Percentiles rank a stretch among this genome's conserved stretches.
These are phyloP conservation scores for Phenacoccus solenopsis DNA, from an alignment of 1,140 invertebrate species.

Conservation along the genomic window DNA sequence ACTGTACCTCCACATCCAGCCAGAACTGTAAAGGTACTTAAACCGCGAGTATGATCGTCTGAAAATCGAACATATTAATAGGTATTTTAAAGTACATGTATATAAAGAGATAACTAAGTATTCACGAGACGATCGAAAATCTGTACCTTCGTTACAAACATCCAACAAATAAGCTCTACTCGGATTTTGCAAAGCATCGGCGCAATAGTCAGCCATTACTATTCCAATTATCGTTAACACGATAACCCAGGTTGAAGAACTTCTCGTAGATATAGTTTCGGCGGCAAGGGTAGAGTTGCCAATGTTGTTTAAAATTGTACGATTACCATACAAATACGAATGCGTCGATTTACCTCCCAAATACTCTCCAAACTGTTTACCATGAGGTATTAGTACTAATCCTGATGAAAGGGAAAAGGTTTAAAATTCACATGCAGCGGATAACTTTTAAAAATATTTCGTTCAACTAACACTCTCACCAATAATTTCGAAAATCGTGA, in stretches of 20 bases:
- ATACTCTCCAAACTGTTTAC: slow-evolving; percentile 63
- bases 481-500: slow-evolving; percentile 77
- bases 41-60: slow-evolving; percentile 82
- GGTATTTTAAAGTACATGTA: not conserved
- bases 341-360: slow-evolving; percentile 52
- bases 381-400: slow-evolving; percentile 78
- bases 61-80: slow-evolving; percentile 25
- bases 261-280: not conserved
- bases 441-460: not conserved
- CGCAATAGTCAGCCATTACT: slow-evolving; percentile 86
- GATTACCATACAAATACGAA: not conserved
- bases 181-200: slow-evolving; percentile 90
- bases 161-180: slow-evolving; percentile 84
- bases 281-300: not conserved
- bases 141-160: slow-evolving; percentile 70
- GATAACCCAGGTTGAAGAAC: slow-evolving; percentile 70
- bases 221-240: slow-evolving; percentile 88
- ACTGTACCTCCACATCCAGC: slow-evolving; percentile 87
- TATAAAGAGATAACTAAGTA: too few relatives aligned
- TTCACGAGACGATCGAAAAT: too few relatives aligned
- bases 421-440: not conserved
- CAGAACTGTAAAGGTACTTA: slow-evolving; percentile 94
- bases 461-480: slow-evolving; percentile 54
- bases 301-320: not conserved
- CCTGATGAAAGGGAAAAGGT: slow-evolving; percentile 37